Base-by-base conservation (phyloP, 2,888 invertebrate genomes). In the Hyles lineata region DNA sequence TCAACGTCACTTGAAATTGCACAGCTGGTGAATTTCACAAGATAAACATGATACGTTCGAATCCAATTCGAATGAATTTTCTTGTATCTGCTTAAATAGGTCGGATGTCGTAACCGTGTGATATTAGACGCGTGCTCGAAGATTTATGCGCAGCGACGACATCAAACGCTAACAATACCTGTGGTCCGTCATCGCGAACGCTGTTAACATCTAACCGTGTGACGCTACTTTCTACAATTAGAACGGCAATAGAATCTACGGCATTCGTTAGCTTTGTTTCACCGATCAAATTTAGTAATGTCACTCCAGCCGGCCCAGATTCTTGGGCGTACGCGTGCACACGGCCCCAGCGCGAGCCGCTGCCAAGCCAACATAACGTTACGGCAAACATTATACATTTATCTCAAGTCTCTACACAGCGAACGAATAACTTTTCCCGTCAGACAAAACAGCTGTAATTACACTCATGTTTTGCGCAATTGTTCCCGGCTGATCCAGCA, bases 251-350 rank as follows among this genome's bases (percentile, higher is more conserved):
- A 85, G 84, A 83, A 83, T 88, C 85, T 79, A 83, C 85, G 87
- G 87, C 85, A 89, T 89, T 89, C 86, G 84, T 85, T 82, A 88
- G 90, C 89, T 91, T 91, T 92, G 92, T 92, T 90, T 85, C 87
- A 83, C 85, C 82, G 90, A 92, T 93, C 92, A 92, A 92, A 94
- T 93, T 92, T 94, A 94, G 93, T 93, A 91, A 90, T 93, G 94
- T 93, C 93, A 92, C 92, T 94, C 94, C 94, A 94, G 94, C 80
- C 92, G 94, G 86, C 92, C 93, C 91, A 92, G 91, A 93, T 94
- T 92, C 92, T 83, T 86, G 82, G 84, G 86, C 90, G 89, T 85
- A 89, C 89, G 89, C 90, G 87, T 94, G 94, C 94, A 89, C 94
- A 94, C 94, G 94, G 94, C 94, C 88, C 94, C 87, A 90, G 82